Evolutionary conservation across 2,113 vertebrate species (phyloP).

Genomic region (Machaerirhynchus nigripectus): DNA sequence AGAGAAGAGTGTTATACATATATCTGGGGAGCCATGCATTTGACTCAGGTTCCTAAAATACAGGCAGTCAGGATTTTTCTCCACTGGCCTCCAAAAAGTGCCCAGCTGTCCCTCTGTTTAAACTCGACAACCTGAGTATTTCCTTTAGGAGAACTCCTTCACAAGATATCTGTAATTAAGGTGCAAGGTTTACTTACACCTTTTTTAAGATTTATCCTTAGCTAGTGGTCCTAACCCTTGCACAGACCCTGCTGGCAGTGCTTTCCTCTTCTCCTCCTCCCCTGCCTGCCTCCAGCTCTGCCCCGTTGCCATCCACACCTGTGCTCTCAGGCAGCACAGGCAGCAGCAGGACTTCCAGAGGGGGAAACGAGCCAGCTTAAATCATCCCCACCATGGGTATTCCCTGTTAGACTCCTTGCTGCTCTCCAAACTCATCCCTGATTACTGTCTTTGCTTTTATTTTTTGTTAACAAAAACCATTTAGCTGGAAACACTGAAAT

Average conservation of each 20-base stretch:
- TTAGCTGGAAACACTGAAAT: slow-evolving; percentile 10
- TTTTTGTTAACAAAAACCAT: slow-evolving; percentile 29
- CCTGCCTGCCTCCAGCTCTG: not conserved
- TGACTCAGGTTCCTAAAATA: not conserved
- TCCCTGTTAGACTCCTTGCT: not conserved
- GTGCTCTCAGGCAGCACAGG: accelerated
- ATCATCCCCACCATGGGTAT: not conserved
- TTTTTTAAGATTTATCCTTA: not conserved
- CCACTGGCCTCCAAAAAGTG: not conserved
- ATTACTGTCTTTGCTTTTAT: not conserved
- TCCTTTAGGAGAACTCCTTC: not conserved
- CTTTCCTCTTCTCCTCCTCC: not conserved
- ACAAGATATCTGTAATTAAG: not conserved
- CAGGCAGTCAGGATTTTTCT: not conserved
- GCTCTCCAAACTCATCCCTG: not conserved
- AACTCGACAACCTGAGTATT: not conserved
- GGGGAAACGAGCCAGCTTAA: not conserved
- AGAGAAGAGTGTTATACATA: not conserved
- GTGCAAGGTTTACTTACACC: not conserved
- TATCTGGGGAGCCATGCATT: not conserved
- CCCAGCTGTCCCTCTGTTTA: not conserved
- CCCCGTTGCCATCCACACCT: not conserved
- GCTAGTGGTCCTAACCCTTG: not conserved
- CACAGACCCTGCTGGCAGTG: not conserved
- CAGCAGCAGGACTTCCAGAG: not conserved